Evolutionary conservation across 2,888 invertebrate genomes (phyloP), one percentile per base, ranked within the genome.

Genomic region (Amphipyra tragopoginis): DNA sequence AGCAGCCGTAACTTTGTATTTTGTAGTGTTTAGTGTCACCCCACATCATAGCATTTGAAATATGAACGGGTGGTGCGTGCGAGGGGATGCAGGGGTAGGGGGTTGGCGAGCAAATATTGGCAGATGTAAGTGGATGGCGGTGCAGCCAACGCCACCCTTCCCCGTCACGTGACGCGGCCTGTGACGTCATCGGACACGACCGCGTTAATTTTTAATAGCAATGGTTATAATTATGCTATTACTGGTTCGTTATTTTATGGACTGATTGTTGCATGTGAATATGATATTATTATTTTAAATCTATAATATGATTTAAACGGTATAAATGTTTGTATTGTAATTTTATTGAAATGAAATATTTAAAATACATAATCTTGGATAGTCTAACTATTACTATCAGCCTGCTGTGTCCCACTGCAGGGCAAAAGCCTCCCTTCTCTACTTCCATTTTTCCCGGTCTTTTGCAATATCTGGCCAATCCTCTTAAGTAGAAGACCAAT

Each of bases 101-200:
- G 88, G 65, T 73, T 42, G 45, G 74, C 93, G 89, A 92, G 95
- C 90, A 95, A 96, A 96, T 96, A 96, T 96, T 96, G 95, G 95
- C 95, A 92, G 95, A 94, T 95, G 96, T 95, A 95, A 96, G 96
- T 96, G 96, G 96, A 96, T 96, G 96, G 95, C 82, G 86, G 88
- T 89, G 92, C 92, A 91, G 67, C 63, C 67, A 67, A 73, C 70
- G 63, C 72, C 71, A 71, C 71, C 70, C 70, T 63, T 63, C 43
- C 78, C 78, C 82, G 56, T 74, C 52, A 73, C 81, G 83, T 86
- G 79, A 85, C 84, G 43, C 7, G 49, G 44, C 45, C 85, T 72
- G 86, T 91, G 90, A 89, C 92, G 92, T 92, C 93, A 92, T 83
- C 65, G 66, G 61, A 54, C 62, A 57, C 53, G 40, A 36, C 42